Base-by-base conservation (phyloP, 2,888 invertebrate species). In the Sinhomidia bicolor region DNA sequence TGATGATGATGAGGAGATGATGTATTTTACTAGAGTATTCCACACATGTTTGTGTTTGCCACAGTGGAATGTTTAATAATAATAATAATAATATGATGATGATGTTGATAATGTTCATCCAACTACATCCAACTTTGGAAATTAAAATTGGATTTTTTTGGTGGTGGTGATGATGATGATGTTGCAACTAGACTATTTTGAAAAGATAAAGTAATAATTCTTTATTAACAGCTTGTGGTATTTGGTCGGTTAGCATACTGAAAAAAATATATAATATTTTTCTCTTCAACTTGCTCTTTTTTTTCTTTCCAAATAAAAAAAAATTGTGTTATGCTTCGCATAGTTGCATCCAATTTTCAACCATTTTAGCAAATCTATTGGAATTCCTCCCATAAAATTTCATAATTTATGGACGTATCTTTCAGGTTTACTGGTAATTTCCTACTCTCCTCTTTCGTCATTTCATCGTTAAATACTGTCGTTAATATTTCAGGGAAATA, bases 351-450 rank as follows among this genome's bases (percentile, higher is more conserved):
- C 82, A 88, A 83, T 88, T 88, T 88, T 78, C 78, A 78, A 76
- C 78, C 41, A 83, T 83, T 88, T 83, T 78, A 79, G 78, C 68
- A 79, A 79, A 76, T 79, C 79, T 57, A 54, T 57, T 32, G 17
- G 26, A 60, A 47, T 41, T 44, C 57, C 65, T 17, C 78, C 7
- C 83, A 88, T 88, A 83, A 88, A 86, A 82, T 79, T 41, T 20
- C 26, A 47, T 68, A 88, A 88, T 88, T 88, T 88, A 88, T 88
- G 65, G 62, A 41, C 65, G n/a, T 32, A 81, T 88, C 78, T 51
- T 83, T 83, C 79, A 78, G 57, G 44, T 62, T 78, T 44, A 65
- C 57, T 62, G 12, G 36, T 54, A 71, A 74, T 80, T 74, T 82
- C 60, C 54, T 76, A 65, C 54, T 54, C 57, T 32, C 54, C 68